Evolutionary conservation across 2,888 invertebrate genomes (phyloP), one percentile per base, ranked within the genome.

Genomic region (Entomobrya proxima): DNA sequence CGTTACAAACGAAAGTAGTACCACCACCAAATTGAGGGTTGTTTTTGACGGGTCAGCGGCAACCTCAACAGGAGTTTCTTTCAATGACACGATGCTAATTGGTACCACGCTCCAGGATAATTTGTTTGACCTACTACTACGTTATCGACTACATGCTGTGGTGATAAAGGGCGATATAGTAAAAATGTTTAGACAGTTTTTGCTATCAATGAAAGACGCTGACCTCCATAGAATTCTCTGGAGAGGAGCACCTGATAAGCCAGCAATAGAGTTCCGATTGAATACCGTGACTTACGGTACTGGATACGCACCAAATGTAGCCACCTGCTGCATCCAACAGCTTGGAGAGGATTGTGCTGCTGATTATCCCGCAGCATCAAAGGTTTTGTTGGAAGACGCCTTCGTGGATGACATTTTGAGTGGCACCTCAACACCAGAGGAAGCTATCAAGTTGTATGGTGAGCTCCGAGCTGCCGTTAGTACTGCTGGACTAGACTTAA

Each of bases 161-260:
- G 90, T 91, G 0, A 87, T 92, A 13, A 90, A 90, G 9, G 91
- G 91, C 0, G 92, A 92, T 72, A 91, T 92, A 7, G 90, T 88
- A 21, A 91, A 92, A 87, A 91, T 91, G 91, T 92, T 91, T 80
- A 87, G 91, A 0, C 91, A 91, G 84, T 90, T 91, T 24, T 15
- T 50, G 0, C 80, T 92, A 0, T 74, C 89, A 11, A 67, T 81
- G 0, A 80, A 86, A 1, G 90, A 92, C 61, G 82, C 90, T n/a
- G 35, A 90, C 18, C 89, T 91, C 18, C 92, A 92, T 64, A 72
- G 90, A 7, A 91, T 92, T 2, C 61, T 92, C 3, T 92, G 92
- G 92, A 76, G 91, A 27, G 75, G 87, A 6, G 27, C 87, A 40
- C 86, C 88, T 9, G 35, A 78, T 5, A 76, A 90, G 21, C 82